A percentile compares a stretch with the other conserved stretches of the same genome.
These are phyloP conservation scores for Rhamphomyia laevipes DNA, from an alignment of 2,888 invertebrate genomes.

Conservation along the genomic window DNA sequence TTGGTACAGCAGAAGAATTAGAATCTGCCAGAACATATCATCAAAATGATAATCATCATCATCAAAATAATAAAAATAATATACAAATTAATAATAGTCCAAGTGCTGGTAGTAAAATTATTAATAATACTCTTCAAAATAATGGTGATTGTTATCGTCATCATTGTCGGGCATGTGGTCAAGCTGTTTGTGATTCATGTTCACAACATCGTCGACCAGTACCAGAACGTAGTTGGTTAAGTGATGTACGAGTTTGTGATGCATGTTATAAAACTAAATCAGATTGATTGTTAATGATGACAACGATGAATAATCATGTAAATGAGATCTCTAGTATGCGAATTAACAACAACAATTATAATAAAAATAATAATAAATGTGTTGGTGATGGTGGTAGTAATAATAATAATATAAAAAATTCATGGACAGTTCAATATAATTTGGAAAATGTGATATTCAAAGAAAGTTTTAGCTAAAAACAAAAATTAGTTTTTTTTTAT, in stretches of 20 bases:
- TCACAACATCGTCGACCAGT: conserved; percentile 47
- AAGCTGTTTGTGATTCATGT: conserved; percentile 53
- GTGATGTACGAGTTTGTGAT: conserved; percentile 62
- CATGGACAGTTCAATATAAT: not conserved
- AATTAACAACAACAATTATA: no score
- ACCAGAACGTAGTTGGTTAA: conserved; percentile 58
- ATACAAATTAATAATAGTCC: conserved; percentile 19
- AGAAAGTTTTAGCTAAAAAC: no score
- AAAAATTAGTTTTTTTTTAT: no score
- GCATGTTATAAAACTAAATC: conserved; percentile 36
- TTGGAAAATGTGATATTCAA: not conserved
- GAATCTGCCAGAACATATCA: conserved; percentile 26
- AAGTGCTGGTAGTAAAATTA: conserved; percentile 9
- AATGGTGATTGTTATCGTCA: conserved; percentile 40
- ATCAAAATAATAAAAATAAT: conserved; percentile 22
- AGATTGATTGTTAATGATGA: no score
- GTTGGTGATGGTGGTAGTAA: no score
- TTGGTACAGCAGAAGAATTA: conserved; percentile 40
- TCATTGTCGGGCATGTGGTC: conserved; percentile 61
- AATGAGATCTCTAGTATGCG: no score
- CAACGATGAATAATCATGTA: no score
- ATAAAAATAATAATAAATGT: no score
- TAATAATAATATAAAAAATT: not conserved
- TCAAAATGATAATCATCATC: conserved; percentile 14
- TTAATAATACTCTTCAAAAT: conserved; percentile 5